phyloP scores from a whole-genome alignment of 2,888 invertebrate species.

The Suillia variegata region DNA sequence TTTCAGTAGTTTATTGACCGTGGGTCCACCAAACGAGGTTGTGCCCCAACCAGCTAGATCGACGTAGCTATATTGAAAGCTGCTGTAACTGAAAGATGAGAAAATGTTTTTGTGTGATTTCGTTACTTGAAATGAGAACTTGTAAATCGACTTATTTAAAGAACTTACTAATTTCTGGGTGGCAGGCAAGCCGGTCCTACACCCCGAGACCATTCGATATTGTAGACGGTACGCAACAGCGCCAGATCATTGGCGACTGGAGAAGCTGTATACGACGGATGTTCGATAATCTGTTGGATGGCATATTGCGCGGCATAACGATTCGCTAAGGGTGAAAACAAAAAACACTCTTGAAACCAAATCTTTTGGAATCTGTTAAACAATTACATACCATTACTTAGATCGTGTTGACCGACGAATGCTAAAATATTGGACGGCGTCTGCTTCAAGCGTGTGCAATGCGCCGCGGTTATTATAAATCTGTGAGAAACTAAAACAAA shows the following conservation, averaged over 20 bases:
- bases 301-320: slow-evolving; percentile 51
- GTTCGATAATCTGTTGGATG: slow-evolving; percentile 41
- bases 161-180: too few relatives aligned
- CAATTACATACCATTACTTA: slow-evolving; percentile 58
- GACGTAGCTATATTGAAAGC: slow-evolving; percentile 37
- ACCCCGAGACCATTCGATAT: slow-evolving; percentile 62
- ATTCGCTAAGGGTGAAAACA: not conserved
- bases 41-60: slow-evolving; percentile 64
- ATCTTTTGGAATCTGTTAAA: too few relatives aligned
- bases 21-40: slow-evolving; percentile 61
- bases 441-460: slow-evolving; percentile 52
- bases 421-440: slow-evolving; percentile 46
- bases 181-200: slow-evolving; percentile 70
- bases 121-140: not conserved
- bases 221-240: slow-evolving; percentile 56
- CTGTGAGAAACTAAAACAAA: slow-evolving; percentile 47
- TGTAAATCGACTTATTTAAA: slow-evolving; percentile 43
- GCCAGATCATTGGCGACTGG: slow-evolving; percentile 65
- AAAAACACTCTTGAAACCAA: too few relatives aligned
- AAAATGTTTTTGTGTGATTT: not conserved
- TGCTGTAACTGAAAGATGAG: slow-evolving; percentile 8
- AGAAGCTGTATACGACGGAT: slow-evolving; percentile 45
- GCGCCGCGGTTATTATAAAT: slow-evolving; percentile 64
- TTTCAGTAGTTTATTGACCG: slow-evolving; percentile 61
- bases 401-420: slow-evolving; percentile 64